Evolutionary conservation across 1,140 invertebrate genomes (phyloP), one percentile per base, ranked within the genome.

Genomic region (Lutraria rhynchaena): DNA sequence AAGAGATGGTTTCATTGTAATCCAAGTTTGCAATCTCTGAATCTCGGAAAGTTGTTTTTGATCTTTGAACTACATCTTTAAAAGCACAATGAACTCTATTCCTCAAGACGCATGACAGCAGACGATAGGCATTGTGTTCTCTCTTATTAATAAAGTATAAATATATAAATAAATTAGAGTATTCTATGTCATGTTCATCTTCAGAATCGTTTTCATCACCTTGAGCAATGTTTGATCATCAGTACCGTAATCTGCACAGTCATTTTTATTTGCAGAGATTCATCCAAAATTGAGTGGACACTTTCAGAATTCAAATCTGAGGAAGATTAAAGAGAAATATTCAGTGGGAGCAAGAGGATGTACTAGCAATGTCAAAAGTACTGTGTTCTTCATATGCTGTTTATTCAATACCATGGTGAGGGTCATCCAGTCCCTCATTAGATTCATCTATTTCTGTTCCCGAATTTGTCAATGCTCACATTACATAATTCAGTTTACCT

Each of bases 231-330:
- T 57, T 57, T 57, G 11, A 57, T 57, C 55, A n/a, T 13, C 55
- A 57, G 11, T 13, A 57, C 22, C 11, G 22, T 57, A n/a, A n/a
- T n/a, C n/a, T n/a, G n/a, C n/a, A n/a, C n/a, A n/a, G n/a, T n/a
- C n/a, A n/a, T 57, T 57, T 57, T 22, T 57, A 57, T 57, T 57
- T 57, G 17, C 55, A 57, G 55, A 57, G 55, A 13, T 9, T 57
- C 22, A 22, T 57, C 55, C 55, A 57, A 9, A 57, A 57, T 57
- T 57, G 55, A 57, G 7, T 57, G 55, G 55, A 9, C 9, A 22
- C 55, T 57, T 57, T 57, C 55, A 57, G 55, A 57, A 57, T 57
- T 22, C 55, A 57, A 57, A 57, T 57, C 55, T 57, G 55, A 57
- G 55, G 55, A 57, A 13, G 55, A 22, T 57, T 9, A 22, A 57